Evolutionary conservation across 1,140 invertebrate genomes (phyloP), one percentile per base, ranked within the genome.

Genomic region (Aplysia californica): DNA sequence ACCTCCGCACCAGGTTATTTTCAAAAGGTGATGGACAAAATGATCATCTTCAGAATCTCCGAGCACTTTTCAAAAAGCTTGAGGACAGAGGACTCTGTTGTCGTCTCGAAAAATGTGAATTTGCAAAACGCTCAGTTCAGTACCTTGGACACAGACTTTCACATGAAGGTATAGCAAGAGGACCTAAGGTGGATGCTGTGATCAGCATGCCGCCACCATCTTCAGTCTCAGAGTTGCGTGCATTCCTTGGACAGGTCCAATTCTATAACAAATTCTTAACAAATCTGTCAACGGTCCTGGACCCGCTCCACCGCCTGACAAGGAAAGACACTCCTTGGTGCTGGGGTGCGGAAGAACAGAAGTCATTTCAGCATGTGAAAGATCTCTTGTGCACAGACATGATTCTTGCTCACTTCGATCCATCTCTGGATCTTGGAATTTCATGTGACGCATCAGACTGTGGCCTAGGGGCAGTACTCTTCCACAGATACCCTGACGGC

Each of bases 381-480:
- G 10, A 50, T 10, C 44, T 50, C 31, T 55, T 72, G 6, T 2
- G 18, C 33, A 21, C 41, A 29, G 70, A 44, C 26, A n/a, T 20
- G 35, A 20, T 72, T 3, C 31, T 81, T 26, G 73, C 67, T 20
- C 77, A 77, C 36, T 81, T 79, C 66, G 59, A 81, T 44, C 73
- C 41, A 3, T 50, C 76, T 5, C 20, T 35, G 44, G 21, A 39
- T 36, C 33, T 76, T 20, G 41, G 26, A n/a, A 29, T 81, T 18
- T 23, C 77, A n/a, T 39, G 55, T 21, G 73, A 79, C 58, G 73
- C 77, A 29, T 76, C 64, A 20, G 23, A 65, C 3, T 10, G n/a
- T 10, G 79, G 75, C 26, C 20, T 80, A 6, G 75, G 79, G 2
- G 79, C 79, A 41, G 72, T 77, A 39, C 36, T 80, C 1, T 55